Evolutionary conservation across 1,140 invertebrate genomes (phyloP).

Genomic region (Pseudobourletiella spinata): DNA sequence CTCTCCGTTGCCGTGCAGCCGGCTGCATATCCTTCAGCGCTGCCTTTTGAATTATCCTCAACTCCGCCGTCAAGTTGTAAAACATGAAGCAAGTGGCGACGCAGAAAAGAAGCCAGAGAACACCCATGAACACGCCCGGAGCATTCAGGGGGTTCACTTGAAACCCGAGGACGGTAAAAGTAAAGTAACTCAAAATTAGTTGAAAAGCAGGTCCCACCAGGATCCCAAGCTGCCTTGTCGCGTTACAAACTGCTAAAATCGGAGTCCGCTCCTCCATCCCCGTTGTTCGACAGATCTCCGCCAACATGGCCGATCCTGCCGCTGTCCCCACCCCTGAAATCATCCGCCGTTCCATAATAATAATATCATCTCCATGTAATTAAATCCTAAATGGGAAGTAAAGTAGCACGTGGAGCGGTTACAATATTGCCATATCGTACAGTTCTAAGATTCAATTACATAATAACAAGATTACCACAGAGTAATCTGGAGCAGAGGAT

Average conservation of each 20-base stretch:
- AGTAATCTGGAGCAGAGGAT: conserved; percentile 29
- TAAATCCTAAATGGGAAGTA: too few relatives aligned
- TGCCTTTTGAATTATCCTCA: conserved; percentile 10
- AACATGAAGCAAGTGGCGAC: conserved; percentile 26
- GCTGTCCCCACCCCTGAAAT: conserved; percentile 21
- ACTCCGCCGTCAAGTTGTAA: conserved; percentile 22
- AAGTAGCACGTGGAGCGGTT: too few relatives aligned
- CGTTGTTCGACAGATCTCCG: conserved; percentile 25
- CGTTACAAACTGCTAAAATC: conserved; percentile 29
- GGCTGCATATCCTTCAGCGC: neutral
- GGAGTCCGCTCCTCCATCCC: conserved; percentile 28
- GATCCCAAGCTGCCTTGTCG: conserved; percentile 29
- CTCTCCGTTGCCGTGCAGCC: neutral
- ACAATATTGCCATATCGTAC: too few relatives aligned
- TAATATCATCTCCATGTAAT: too few relatives aligned
- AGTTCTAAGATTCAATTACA: too few relatives aligned
- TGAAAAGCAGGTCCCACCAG: conserved; percentile 27
- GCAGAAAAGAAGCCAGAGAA: conserved; percentile 21
- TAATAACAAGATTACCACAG: conserved; percentile 32
- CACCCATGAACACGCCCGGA: conserved; percentile 28
- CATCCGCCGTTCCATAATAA: too few relatives aligned
- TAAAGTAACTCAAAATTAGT: conserved; percentile 12
- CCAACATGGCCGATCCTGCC: conserved; percentile 28
- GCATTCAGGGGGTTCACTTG: conserved; percentile 28
- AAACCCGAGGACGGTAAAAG: conserved; percentile 7